Evolutionary conservation across 1,140 invertebrate genomes (phyloP).

Genomic region (Armadillidium nasatum): DNA sequence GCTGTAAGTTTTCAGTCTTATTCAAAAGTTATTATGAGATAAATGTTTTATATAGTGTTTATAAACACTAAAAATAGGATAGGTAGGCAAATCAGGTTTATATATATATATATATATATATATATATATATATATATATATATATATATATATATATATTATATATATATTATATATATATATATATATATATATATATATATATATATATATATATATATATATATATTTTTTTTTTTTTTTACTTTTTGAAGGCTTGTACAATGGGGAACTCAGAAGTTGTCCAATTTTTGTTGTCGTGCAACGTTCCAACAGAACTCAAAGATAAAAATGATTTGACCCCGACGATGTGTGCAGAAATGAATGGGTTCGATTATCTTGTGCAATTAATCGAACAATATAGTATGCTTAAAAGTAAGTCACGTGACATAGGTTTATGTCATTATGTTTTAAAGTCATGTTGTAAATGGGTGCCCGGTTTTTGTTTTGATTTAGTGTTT

Average conservation of each 20-base stretch:
- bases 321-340: slow-evolving; percentile 38
- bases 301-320: slow-evolving; percentile 24
- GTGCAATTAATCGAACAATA: background rate
- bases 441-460: no score
- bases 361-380: background rate
- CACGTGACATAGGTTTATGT: no score
- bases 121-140: no score
- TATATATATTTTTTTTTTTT: no score
- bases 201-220: no score
- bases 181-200: no score
- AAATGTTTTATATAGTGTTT: background rate
- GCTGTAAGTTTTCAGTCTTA: slow-evolving; percentile 37
- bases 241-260: slow-evolving; percentile 33
- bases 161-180: no score
- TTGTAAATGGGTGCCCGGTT: no score
- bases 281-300: slow-evolving; percentile 26
- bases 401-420: background rate
- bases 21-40: background rate
- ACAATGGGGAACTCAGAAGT: slow-evolving; percentile 31
- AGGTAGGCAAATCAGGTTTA: background rate
- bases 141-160: no score
- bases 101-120: background rate
- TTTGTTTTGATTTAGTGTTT: no score
- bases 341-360: slow-evolving; percentile 22
- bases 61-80: background rate